Base-by-base conservation (phyloP, 2,797 vertebrate species). In the Argyrosomus regius region DNA sequence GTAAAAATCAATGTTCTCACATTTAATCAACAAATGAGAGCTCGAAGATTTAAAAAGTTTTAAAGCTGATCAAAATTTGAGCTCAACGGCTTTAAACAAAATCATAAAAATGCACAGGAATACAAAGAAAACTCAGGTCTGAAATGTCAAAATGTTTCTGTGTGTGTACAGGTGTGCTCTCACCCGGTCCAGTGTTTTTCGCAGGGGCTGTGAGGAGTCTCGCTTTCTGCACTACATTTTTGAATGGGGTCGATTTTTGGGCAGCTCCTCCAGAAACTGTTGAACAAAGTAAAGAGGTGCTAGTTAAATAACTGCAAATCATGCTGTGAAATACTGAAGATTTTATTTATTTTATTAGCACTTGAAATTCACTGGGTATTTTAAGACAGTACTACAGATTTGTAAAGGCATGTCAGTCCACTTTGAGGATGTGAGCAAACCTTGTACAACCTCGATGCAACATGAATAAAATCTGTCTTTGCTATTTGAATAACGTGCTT, bases 131-230 rank as follows among this genome's bases (percentile, higher is more conserved):
- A 7, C 53, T 20, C 0, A 35, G 35, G 9, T 57, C 8, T 67
- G 13, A 60, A 60, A 31, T 39, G n/a, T 45, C 5, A 5, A 10
- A 1, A 41, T 45, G 1, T 50, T 53, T 46, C 6, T 56, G 18
- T 35, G 41, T 28, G 14, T 48, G 18, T 26, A 41, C 9, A 18
- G n/a, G 59, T 6, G 12, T 24, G 3, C 53, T 75, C 88, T 87
- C 64, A 95, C 95, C 75, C 90, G 87, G 61, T 73, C 82, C 84
- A 50, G 50, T 49, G 82, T 46, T 82, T 86, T 79, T 92, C 5
- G 73, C 79, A 52, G 87, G 76, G 7, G 87, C 77, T 49, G 88
- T 65, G 64, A 86, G 50, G 45, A 89, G 65, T 53, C 84, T 87
- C n/a, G 82, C 28, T 80, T 85, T 93, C 24, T 89, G 66, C 48